Conservation (phyloP, 2,888 invertebrate genomes). For the Oligia strigilis region DNA sequence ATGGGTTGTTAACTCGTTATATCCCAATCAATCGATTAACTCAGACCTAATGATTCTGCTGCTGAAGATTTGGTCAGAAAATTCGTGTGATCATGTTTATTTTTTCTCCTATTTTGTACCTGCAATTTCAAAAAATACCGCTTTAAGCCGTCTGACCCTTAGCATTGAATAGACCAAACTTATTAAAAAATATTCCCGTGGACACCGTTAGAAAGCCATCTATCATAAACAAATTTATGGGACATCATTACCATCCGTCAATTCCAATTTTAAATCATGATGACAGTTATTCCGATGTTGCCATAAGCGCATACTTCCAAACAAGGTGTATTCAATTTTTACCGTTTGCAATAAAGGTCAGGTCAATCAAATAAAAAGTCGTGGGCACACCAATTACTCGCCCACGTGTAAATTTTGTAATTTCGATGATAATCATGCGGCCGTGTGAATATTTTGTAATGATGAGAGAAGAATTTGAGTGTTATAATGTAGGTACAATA, state of each 20-base stretch:
- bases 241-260: constrained; percentile 37
- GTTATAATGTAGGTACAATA: constrained; percentile 5
- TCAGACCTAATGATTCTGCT: not conserved
- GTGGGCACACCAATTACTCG: constrained; percentile 74
- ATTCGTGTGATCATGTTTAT: not conserved
- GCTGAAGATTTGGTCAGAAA: not conserved
- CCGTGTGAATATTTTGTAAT: constrained; percentile 62
- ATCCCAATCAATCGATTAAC: not conserved
- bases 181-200: not conserved
- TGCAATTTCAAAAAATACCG: not conserved
- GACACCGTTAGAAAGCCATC: constrained; percentile 21
- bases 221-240: constrained; percentile 25
- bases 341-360: constrained; percentile 73
- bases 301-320: constrained; percentile 49
- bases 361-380: constrained; percentile 78
- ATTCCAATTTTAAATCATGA: constrained; percentile 48
- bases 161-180: not conserved
- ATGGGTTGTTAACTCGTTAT: not conserved
- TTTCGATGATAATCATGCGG: constrained; percentile 58
- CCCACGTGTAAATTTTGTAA: constrained; percentile 60
- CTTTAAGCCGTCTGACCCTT: not conserved
- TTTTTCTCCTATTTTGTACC: not conserved
- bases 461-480: constrained; percentile 44
- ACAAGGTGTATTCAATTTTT: constrained; percentile 61
- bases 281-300: constrained; percentile 53